Base-by-base conservation (phyloP, 2,888 invertebrate species). In the Drosophila nigritarsus region DNA sequence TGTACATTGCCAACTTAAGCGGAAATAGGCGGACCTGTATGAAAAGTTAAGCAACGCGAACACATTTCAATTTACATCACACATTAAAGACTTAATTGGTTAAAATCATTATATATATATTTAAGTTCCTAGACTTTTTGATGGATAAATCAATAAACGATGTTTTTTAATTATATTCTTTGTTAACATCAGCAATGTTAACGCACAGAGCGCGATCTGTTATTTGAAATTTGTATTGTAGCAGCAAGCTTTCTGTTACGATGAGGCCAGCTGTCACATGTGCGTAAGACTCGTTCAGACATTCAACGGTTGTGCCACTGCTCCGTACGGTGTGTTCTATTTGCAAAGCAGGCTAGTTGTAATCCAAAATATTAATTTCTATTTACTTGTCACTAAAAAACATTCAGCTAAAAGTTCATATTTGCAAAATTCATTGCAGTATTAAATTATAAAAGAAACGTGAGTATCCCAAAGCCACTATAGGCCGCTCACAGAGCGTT, bases 361-460 rank as follows among this genome's bases (percentile, higher is more conserved):
- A 73, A 65, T 62, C 32, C 36, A 60, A 49, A 77, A 65, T 36
- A 67, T 65, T 60, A 50, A 66, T 69, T 77, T 66, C 13, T 65
- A 67, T 70, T 81, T 84, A 82, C 64, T 85, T 75, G 72, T 82
- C 65, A 86, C 75, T 70, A 63, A 82, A 78, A 86, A 75, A 67
- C 76, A 73, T 65, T 61, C 68, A 69, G 73, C 55, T 53, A 51
- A 64, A 60, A 62, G 55, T 74, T 70, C 45, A 70, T 73, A 74
- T 74, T 78, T 80, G 88, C 86, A 82, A 86, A 86, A 86, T 86
- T 89, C 65, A 69, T 71, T 77, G 75, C 80, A 73, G 83, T 86
- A 70, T 81, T 78, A 78, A 87, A 76, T 80, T 75, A 65, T 48
- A 48, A 62, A 29, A 65, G 48, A 75, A 72, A 76, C 61, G 90